phyloP scores from a whole-genome alignment of 2,113 vertebrate genomes.

The Alces alces region DNA sequence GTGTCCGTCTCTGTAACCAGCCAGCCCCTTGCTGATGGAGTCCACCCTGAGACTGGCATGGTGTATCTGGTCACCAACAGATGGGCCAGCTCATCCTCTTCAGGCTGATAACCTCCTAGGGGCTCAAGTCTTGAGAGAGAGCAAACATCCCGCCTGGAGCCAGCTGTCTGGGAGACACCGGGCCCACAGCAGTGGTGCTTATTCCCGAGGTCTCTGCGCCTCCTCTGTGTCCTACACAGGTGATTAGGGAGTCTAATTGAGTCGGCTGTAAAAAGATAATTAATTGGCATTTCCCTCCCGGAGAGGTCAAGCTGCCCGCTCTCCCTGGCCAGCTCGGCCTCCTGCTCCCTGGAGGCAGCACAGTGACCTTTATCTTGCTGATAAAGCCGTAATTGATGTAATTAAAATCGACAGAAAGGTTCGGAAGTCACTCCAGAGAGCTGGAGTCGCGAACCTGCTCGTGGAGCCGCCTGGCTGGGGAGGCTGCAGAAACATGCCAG shows the following conservation, averaged over 20 bases:
- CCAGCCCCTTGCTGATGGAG: constrained; percentile 55
- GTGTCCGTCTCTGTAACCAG: fast-evolving
- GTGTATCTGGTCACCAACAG: constrained; percentile 82
- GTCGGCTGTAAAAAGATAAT: constrained; percentile 84
- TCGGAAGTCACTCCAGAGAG: neutral
- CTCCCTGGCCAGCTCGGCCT: constrained; percentile 63
- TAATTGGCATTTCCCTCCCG: constrained; percentile 80
- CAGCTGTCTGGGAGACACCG: constrained; percentile 58
- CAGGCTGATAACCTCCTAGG: constrained; percentile 55
- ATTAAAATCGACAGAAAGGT: constrained; percentile 73
- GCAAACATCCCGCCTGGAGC: constrained; percentile 41
- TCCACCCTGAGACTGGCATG: constrained; percentile 70
- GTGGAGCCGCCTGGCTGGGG: neutral
- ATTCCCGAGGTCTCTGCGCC: neutral
- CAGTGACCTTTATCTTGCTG: constrained; percentile 80
- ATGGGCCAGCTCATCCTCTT: neutral
- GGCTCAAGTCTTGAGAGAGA: constrained; percentile 52
- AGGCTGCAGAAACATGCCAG: neutral
- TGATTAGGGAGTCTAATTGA: constrained; percentile 83
- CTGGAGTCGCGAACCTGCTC: neutral
- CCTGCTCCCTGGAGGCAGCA: constrained; percentile 65
- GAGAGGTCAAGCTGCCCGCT: constrained; percentile 84
- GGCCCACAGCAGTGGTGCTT: constrained; percentile 6
- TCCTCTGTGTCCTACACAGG: constrained; percentile 78
- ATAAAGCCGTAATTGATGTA: constrained; percentile 68